These are phyloP conservation scores for Linepithema humile DNA, from an alignment of 1,140 invertebrate species.

Conservation along the genomic window DNA sequence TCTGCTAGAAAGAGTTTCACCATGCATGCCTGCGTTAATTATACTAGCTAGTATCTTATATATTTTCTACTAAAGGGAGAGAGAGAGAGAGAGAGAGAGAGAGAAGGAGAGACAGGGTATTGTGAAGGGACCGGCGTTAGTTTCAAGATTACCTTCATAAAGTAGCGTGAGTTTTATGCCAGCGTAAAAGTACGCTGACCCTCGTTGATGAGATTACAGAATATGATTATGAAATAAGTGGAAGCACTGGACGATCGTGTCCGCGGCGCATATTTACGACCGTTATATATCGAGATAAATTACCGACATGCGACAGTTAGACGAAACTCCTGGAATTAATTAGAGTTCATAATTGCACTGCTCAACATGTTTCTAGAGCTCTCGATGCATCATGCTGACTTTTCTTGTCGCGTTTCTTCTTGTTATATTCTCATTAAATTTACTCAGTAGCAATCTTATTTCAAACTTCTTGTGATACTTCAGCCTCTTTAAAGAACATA, in stretches of 20 bases:
- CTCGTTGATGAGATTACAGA: conserved; percentile 10
- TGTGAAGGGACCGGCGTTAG: not conserved
- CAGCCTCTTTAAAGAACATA: not conserved
- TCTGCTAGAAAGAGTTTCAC: not conserved
- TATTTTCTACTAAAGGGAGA: not conserved
- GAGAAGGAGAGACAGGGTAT: not conserved
- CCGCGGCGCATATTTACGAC: conserved; percentile 7
- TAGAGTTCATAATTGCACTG: conserved; percentile 71
- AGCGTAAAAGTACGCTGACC: not conserved
- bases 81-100: not conserved
- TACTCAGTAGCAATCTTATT: conserved; percentile 39
- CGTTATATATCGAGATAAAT: conserved; percentile 3
- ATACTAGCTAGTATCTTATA: not conserved
- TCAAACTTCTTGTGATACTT: conserved; percentile 19
- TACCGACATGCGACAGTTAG: conserved; percentile 67
- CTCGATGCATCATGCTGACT: conserved; percentile 10
- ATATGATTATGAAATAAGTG: conserved; percentile 68
- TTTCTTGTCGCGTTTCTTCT: conserved; percentile 32
- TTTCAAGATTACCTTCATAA: conserved; percentile 5
- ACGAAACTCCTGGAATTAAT: conserved; percentile 77
- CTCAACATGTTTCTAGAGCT: not conserved
- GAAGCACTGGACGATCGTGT: conserved; percentile 48
- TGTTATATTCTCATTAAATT: conserved; percentile 46
- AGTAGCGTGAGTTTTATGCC: not conserved
- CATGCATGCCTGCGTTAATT: conserved; percentile 1